phyloP scores from a whole-genome alignment of 2,888 invertebrate genomes.

The Cyclophora punctaria region DNA sequence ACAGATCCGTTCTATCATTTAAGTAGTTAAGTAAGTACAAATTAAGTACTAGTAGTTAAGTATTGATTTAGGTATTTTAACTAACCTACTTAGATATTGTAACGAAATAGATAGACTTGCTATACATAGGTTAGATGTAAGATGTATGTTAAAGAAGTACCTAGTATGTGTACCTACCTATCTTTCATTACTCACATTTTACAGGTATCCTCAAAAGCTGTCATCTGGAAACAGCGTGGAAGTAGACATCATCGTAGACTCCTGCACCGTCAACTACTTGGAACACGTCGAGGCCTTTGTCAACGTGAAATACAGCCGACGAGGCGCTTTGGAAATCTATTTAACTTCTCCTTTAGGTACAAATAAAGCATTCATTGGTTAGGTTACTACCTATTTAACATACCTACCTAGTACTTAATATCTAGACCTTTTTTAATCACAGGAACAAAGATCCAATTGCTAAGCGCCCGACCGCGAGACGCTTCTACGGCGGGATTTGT shows the following conservation, averaged over 20 bases:
- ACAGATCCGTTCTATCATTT: not conserved
- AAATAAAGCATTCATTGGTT: too few relatives aligned
- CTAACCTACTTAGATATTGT: not conserved
- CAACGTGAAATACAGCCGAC: slow-evolving; percentile 79
- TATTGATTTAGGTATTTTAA: not conserved
- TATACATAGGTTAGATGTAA: too few relatives aligned
- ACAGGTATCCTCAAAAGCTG: slow-evolving; percentile 7
- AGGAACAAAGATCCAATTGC: slow-evolving; percentile 82
- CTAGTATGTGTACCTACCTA: too few relatives aligned
- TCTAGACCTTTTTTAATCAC: not conserved
- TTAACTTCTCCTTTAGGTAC: slow-evolving; percentile 82
- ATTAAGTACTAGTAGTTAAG: not conserved
- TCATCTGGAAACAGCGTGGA: slow-evolving; percentile 33
- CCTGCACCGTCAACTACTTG: slow-evolving; percentile 80
- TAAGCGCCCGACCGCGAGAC: slow-evolving; percentile 82
- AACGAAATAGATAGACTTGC: too few relatives aligned
- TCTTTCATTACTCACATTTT: too few relatives aligned
- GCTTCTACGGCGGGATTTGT: slow-evolving; percentile 81
- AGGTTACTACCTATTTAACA: too few relatives aligned
- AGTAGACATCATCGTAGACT: slow-evolving; percentile 68
- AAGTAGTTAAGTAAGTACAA: too few relatives aligned
- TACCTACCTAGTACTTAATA: too few relatives aligned
- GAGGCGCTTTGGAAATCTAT: slow-evolving; percentile 85
- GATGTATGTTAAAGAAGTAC: too few relatives aligned
- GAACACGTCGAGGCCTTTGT: slow-evolving; percentile 90